Evolutionary conservation across 2,888 invertebrate genomes (phyloP).

Genomic region (Odontocerum albicorne): DNA sequence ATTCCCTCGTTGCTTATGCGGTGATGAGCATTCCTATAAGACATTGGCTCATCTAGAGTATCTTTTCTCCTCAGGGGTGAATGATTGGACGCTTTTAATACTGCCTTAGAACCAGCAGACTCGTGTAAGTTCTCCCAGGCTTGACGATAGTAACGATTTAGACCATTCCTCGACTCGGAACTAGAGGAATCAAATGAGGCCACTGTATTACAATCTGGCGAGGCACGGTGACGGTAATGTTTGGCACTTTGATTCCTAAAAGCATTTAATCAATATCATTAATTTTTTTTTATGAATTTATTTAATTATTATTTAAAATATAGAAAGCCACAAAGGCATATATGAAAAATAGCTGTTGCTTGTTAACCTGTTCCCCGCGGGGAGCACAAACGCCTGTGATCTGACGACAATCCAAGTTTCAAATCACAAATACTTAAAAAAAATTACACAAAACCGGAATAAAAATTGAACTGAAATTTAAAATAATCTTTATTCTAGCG

Average conservation of each 20-base stretch:
- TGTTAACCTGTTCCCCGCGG: too few species aligned
- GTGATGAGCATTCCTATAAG: constrained; percentile 46
- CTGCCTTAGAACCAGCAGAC: constrained; percentile 65
- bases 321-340: too few species aligned
- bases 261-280: constrained; percentile 14
- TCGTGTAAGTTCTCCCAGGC: constrained; percentile 94
- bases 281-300: background rate
- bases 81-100: constrained; percentile 50
- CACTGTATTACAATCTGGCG: constrained; percentile 88
- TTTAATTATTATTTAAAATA: too few species aligned
- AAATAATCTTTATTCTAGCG: too few species aligned
- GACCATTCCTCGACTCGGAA: constrained; percentile 79
- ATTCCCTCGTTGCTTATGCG: constrained; percentile 56
- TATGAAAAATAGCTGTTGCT: too few species aligned
- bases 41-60: constrained; percentile 67
- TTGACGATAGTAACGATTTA: constrained; percentile 87
- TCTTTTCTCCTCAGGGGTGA: constrained; percentile 68
- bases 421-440: too few species aligned
- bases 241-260: constrained; percentile 78
- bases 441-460: too few species aligned
- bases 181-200: constrained; percentile 88
- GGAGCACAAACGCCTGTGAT: too few species aligned
- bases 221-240: constrained; percentile 85
- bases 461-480: too few species aligned
- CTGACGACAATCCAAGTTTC: too few species aligned